Base-by-base conservation (phyloP, 30 jellyfish, hydroid and myxozoan genomes). In the Pelagia noctiluca region DNA sequence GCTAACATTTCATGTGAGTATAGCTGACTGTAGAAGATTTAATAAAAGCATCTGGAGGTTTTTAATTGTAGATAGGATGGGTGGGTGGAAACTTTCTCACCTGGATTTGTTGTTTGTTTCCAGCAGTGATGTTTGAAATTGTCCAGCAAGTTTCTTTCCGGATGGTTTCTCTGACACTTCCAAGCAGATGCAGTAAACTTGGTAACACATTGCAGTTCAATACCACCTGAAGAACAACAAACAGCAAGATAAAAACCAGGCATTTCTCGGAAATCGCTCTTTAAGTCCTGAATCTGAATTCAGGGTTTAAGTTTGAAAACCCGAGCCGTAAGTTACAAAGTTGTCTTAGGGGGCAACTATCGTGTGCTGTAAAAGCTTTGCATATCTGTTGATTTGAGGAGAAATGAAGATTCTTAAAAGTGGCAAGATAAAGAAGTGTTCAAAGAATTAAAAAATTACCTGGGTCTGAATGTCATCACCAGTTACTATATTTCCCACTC, bases 381-480 rank as follows among this genome's bases (percentile, higher is more conserved):
- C 32, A 29, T 19, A 33, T 35, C 7, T 24, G 70, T 8, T 66
- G 31, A 30, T 13, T 10, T 66, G 7, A 31, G 28, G 28, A 57
- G 24, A 57, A 57, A 24, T 8, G 72, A 7, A 12, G 11, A 57
- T 12, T 22, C 24, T n/a, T n/a, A n/a, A n/a, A n/a, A n/a, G n/a
- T n/a, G n/a, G n/a, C n/a, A n/a, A n/a, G n/a, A n/a, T n/a, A 26
- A 66, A 3, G 67, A 70, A 25, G 7, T 18, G 57, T 24, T 23
- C 38, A 2, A 3, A 3, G 2, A 24, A 42, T 11, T 24, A 28
- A 32, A 25, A 1, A 80, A 26, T 1, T 38, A 94, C 99, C 96
- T 95, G 99, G 33, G 99, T 95, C 77, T 95, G 99, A 19, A 80
- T 76, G 64, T 95, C 99, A 64, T 95, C 99, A 38, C 99, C 99